phyloP scores from a whole-genome alignment of 2,113 vertebrate species.

The Silurus meridionalis region DNA sequence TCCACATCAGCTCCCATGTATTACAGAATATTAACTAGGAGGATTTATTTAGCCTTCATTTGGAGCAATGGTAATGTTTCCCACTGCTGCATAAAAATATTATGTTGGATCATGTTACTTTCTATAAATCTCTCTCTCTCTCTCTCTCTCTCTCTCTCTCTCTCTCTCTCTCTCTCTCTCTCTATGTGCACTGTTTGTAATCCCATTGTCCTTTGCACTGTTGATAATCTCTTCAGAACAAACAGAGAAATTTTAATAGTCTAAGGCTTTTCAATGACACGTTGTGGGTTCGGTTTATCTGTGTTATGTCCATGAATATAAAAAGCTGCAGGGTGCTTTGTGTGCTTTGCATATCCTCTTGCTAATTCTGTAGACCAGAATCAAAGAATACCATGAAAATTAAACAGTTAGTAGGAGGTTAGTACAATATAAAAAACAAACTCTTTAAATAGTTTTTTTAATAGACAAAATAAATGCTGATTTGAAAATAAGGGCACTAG shows the following conservation, averaged over 20 bases:
- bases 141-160: not conserved
- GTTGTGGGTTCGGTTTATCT: not conserved
- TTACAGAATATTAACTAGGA: not conserved
- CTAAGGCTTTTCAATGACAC: not conserved
- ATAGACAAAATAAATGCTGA: no score
- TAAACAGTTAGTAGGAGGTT: no score
- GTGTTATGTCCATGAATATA: not conserved
- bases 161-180: not conserved
- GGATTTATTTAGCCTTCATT: not conserved
- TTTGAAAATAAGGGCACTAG: no score
- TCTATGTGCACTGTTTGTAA: not conserved
- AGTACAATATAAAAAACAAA: no score
- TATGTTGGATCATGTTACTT: not conserved
- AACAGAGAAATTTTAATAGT: conserved; percentile 1
- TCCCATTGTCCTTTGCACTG: not conserved
- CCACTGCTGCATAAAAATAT: not conserved
- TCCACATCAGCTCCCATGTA: not conserved
- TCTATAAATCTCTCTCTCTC: not conserved
- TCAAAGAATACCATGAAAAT: no score
- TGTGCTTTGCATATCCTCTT: no score
- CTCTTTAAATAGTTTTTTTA: no score
- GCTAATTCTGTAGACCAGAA: no score
- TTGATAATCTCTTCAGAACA: conserved; percentile 15
- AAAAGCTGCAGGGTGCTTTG: not conserved
- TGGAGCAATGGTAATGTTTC: not conserved